phyloP scores from a whole-genome alignment of 2,113 vertebrate genomes.

The Paratilapia polleni region DNA sequence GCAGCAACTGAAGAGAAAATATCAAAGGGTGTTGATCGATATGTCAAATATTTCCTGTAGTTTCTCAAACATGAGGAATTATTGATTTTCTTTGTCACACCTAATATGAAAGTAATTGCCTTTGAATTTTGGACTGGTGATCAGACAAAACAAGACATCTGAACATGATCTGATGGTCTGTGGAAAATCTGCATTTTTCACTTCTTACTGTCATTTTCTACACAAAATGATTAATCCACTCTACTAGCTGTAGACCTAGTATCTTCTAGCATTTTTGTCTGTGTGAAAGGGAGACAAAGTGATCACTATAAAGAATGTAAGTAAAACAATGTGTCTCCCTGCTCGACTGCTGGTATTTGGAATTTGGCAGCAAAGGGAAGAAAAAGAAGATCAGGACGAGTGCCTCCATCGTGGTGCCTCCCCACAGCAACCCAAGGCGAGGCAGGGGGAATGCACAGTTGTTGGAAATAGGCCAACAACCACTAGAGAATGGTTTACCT shows the following conservation, averaged over 20 bases:
- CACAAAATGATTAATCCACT: not conserved
- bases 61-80: not conserved
- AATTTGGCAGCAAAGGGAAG: conserved; percentile 30
- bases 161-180: fast-evolving
- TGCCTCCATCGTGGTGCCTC: conserved; percentile 51
- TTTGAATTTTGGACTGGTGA: not conserved
- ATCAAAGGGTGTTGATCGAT: too few relatives aligned
- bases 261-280: not conserved
- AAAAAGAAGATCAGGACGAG: conserved; percentile 48
- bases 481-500: conserved; percentile 48
- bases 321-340: conserved; percentile 28
- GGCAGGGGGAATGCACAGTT: conserved; percentile 61
- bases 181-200: not conserved
- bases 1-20: too few relatives aligned
- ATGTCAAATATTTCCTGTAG: not conserved
- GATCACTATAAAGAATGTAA: not conserved
- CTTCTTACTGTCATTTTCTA: not conserved
- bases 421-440: conserved; percentile 67
- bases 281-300: not conserved
- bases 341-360: conserved; percentile 38
- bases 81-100: not conserved
- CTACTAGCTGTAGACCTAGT: not conserved
- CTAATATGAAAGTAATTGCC: not conserved
- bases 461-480: conserved; percentile 61
- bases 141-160: not conserved